A percentile compares a stretch with the other conserved stretches of the same genome.
Conservation (phyloP, 1,140 invertebrate species). For the Penaeus indicus region DNA sequence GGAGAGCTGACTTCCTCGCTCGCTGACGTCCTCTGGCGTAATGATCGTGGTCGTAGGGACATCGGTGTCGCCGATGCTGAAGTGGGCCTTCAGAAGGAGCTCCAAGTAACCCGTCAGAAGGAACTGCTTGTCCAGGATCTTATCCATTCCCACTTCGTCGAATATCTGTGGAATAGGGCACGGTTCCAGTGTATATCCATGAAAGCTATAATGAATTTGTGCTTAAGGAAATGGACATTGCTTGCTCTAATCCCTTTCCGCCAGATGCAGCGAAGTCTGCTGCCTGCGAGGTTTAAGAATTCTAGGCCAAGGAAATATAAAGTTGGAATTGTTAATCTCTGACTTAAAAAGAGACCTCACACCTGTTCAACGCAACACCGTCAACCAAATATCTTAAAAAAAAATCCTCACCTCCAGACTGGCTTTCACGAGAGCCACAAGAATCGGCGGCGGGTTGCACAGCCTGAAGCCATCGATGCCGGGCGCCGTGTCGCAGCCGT, state of each 20-base stretch:
- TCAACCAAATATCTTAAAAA: neutral
- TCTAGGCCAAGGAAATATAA: neutral
- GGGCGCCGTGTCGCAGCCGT: constrained; percentile 71
- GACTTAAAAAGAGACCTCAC: neutral
- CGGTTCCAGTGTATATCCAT: neutral
- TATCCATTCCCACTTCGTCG: constrained; percentile 72
- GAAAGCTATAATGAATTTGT: neutral
- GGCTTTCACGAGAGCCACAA: constrained; percentile 73
- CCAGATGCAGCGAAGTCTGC: too few species aligned
- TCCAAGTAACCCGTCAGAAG: constrained; percentile 77
- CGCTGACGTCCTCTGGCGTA: constrained; percentile 73
- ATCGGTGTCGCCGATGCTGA: constrained; percentile 61
- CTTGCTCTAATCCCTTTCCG: too few species aligned
- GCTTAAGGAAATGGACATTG: neutral
- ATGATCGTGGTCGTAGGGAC: constrained; percentile 71
- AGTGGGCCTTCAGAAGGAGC: constrained; percentile 68
- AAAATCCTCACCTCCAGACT: constrained; percentile 71
- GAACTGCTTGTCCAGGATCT: constrained; percentile 72
- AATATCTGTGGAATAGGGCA: constrained; percentile 71
- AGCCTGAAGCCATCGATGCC: constrained; percentile 74
- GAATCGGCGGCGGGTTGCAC: constrained; percentile 74
- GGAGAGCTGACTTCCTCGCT: constrained; percentile 75
- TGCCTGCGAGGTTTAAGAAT: neutral
- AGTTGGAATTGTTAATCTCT: neutral
- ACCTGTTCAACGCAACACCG: neutral